phyloP scores from a whole-genome alignment of 2,113 vertebrate species.

The Anthoscopus minutus region DNA sequence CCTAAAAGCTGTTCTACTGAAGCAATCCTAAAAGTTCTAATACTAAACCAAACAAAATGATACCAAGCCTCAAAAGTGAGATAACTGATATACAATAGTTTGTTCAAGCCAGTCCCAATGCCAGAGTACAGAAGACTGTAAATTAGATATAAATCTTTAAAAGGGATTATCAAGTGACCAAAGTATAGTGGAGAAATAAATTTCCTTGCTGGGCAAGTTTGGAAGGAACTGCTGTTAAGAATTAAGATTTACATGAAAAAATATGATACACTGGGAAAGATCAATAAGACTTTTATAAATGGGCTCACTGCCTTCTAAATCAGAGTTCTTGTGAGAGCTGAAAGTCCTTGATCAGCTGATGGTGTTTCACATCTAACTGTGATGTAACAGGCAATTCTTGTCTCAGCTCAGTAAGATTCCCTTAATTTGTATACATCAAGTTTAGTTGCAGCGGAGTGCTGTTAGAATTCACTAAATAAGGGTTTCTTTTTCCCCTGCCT shows the following conservation, averaged over 20 bases:
- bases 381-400: background rate
- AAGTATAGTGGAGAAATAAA: background rate
- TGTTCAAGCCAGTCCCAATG: background rate
- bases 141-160: background rate
- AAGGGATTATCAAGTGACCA: accelerated
- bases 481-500: background rate
- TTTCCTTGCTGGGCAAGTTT: background rate
- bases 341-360: background rate
- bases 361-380: background rate
- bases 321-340: background rate
- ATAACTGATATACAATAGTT: background rate
- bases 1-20: background rate
- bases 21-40: background rate
- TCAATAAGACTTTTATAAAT: background rate
- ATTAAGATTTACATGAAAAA: background rate
- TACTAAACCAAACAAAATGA: background rate
- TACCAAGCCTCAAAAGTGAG: background rate
- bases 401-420: background rate
- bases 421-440: background rate
- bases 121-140: background rate
- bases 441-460: background rate
- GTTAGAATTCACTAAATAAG: background rate
- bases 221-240: background rate
- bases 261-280: background rate
- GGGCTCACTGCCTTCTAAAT: background rate